Conservation (phyloP, 1,140 invertebrate genomes). For the Amphibalanus amphitrite region DNA sequence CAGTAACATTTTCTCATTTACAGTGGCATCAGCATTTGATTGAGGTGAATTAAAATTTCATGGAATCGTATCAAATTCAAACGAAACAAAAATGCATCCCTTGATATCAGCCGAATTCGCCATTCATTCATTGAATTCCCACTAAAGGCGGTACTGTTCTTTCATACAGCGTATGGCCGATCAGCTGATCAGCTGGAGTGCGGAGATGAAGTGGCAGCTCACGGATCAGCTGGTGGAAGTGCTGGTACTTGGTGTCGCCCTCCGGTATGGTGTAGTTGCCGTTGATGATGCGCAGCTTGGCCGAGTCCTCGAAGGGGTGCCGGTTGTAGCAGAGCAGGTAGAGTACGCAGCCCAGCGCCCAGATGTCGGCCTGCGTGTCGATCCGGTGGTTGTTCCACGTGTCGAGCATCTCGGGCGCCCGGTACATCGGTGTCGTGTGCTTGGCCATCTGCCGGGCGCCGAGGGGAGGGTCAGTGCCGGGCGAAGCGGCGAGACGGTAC, state of each 20-base stretch:
- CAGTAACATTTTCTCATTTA: no score
- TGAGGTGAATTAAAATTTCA: no score
- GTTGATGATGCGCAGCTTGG: constrained; percentile 90
- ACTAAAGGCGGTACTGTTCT: no score
- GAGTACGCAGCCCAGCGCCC: constrained; percentile 92
- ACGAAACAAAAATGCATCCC: no score
- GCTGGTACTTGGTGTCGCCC: constrained; percentile 54
- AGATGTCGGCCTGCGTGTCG: constrained; percentile 64
- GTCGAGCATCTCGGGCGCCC: constrained; percentile 54
- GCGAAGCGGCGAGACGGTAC: no score
- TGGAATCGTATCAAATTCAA: no score
- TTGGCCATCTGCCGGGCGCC: constrained; percentile 30
- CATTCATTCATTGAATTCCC: no score
- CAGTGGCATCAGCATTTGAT: no score
- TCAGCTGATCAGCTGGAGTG: no score
- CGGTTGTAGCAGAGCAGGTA: constrained; percentile 80
- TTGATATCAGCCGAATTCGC: no score
- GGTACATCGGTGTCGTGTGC: constrained; percentile 47
- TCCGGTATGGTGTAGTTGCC: constrained; percentile 77
- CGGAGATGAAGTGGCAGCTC: no score
- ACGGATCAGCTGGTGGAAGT: constrained; percentile 82
- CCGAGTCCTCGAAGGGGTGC: constrained; percentile 94
- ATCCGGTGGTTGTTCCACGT: constrained; percentile 93
- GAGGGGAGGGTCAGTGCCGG: constrained; percentile 26
- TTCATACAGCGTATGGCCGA: no score